A percentile compares a stretch with the other conserved stretches of the same genome.
phyloP scores from a whole-genome alignment of 2,113 vertebrate species.

The Lathamus discolor region DNA sequence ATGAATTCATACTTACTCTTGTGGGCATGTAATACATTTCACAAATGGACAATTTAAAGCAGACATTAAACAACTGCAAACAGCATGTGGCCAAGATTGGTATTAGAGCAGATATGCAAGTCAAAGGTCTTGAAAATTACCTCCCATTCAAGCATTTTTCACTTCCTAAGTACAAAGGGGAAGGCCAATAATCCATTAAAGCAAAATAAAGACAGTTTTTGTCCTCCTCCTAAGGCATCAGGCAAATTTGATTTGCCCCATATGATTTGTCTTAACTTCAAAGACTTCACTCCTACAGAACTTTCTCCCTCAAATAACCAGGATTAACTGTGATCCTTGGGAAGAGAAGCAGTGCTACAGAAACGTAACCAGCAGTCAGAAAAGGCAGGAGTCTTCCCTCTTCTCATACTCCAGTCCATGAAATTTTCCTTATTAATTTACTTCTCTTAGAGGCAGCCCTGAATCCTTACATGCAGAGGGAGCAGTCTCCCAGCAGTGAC shows the following conservation, averaged over 20 bases:
- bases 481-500: neutral
- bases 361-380: neutral
- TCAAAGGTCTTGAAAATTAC: neutral
- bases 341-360: neutral
- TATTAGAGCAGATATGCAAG: neutral
- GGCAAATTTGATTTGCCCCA: neutral
- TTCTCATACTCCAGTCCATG: neutral
- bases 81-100: neutral
- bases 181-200: neutral
- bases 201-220: neutral
- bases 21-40: neutral
- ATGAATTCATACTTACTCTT: slow-evolving; percentile 3
- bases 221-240: neutral
- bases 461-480: neutral
- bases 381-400: neutral
- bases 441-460: neutral
- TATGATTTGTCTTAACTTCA: neutral
- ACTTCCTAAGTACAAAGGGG: neutral
- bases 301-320: neutral
- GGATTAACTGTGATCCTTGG: neutral
- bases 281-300: neutral
- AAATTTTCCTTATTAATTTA: neutral
- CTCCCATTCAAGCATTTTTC: neutral
- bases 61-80: slow-evolving; percentile 33
- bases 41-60: slow-evolving; percentile 12